Conservation (phyloP, 2,888 invertebrate species). For the Deilephila porcellus region DNA sequence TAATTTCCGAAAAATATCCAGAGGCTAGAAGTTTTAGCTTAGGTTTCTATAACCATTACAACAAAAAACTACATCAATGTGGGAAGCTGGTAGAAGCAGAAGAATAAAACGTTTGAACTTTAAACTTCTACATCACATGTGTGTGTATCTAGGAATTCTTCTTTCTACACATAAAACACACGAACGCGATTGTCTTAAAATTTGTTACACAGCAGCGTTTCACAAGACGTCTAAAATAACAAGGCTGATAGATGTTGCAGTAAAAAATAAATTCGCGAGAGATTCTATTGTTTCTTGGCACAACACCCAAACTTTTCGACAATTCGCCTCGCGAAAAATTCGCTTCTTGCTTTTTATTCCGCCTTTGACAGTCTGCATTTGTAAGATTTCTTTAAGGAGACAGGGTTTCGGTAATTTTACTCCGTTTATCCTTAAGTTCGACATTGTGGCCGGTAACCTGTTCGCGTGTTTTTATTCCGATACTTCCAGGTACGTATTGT, state of each 20-base stretch:
- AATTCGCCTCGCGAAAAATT: slow-evolving; percentile 11
- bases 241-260: slow-evolving; percentile 24
- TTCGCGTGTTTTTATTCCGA: slow-evolving; percentile 47
- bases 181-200: neutral
- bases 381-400: slow-evolving; percentile 9
- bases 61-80: no score
- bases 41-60: no score
- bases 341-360: slow-evolving; percentile 21
- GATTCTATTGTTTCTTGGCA: slow-evolving; percentile 25
- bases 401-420: slow-evolving; percentile 24
- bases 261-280: slow-evolving; percentile 11
- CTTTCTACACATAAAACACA: no score
- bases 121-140: no score
- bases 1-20: no score
- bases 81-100: neutral
- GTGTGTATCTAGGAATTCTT: no score
- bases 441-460: slow-evolving; percentile 34
- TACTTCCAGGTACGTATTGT: slow-evolving; percentile 28
- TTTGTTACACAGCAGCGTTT: neutral
- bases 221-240: slow-evolving; percentile 28
- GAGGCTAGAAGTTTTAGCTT: no score
- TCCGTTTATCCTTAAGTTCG: slow-evolving; percentile 38
- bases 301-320: slow-evolving; percentile 11
- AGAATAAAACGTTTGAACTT: neutral
- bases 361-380: slow-evolving; percentile 15